Conservation (phyloP, 2,888 invertebrate genomes). For the Gibbula magus region DNA sequence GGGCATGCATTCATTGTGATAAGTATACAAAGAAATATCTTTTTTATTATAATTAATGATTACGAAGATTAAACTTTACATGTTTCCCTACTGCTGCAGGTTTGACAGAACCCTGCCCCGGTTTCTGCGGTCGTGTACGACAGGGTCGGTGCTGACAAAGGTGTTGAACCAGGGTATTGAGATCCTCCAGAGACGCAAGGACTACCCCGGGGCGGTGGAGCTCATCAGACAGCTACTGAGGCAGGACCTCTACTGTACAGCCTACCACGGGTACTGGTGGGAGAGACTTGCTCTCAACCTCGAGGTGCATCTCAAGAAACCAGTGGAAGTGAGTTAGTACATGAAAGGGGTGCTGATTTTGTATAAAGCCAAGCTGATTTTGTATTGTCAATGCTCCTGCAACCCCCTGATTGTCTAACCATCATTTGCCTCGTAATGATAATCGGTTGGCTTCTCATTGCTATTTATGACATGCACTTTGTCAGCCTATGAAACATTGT, state of each 20-base stretch:
- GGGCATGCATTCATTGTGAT: no score
- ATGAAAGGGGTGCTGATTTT: no score
- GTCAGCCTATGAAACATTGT: no score
- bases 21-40: no score
- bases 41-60: no score
- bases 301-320: constrained; percentile 77
- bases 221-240: constrained; percentile 78
- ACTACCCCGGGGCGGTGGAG: constrained; percentile 77
- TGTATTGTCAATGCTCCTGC: no score
- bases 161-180: constrained; percentile 76
- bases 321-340: constrained; percentile 66
- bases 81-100: constrained; percentile 38
- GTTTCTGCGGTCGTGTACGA: constrained; percentile 80
- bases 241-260: constrained; percentile 76
- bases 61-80: no score
- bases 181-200: constrained; percentile 75
- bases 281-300: constrained; percentile 81
- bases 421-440: no score
- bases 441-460: no score
- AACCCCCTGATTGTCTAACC: no score
- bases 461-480: no score
- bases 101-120: constrained; percentile 74
- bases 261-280: constrained; percentile 77
- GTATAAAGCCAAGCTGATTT: no score
- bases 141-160: constrained; percentile 76